These are phyloP conservation scores for Pachydiplax longipennis DNA, from an alignment of 2,888 invertebrate species.

Conservation along the genomic window DNA sequence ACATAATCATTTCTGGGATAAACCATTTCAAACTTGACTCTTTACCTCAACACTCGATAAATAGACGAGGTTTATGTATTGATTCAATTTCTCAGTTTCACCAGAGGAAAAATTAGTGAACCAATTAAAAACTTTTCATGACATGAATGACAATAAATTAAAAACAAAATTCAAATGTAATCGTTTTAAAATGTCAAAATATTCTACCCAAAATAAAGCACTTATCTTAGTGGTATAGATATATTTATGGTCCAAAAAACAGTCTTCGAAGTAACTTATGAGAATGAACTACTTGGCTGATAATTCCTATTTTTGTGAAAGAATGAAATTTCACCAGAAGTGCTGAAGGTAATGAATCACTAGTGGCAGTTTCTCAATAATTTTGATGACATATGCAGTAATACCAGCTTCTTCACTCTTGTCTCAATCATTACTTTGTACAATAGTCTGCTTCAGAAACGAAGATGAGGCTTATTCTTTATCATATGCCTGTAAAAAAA, in stretches of 20 bases:
- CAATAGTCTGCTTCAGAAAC: conserved; percentile 65
- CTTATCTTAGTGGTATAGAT: not conserved
- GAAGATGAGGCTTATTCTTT: conserved; percentile 86
- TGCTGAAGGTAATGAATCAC: not conserved
- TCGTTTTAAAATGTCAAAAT: no score
- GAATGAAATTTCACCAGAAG: not conserved
- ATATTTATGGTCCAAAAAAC: not conserved
- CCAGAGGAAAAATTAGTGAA: not conserved
- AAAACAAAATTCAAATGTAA: not conserved
- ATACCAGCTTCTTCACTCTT: not conserved
- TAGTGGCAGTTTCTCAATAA: not conserved
- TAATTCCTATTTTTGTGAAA: not conserved
- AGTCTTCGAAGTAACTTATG: not conserved
- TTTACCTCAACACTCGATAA: not conserved
- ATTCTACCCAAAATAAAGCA: not conserved
- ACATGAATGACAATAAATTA: not conserved
- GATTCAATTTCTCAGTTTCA: not conserved
- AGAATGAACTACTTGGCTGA: not conserved
- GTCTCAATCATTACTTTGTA: not conserved
- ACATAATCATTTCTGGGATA: no score
- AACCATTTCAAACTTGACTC: not conserved
- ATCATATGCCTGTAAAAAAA: conserved; percentile 79
- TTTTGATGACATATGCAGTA: conserved; percentile 8
- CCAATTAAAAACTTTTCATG: not conserved
- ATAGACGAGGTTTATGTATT: not conserved